Conservation (phyloP, 1,140 invertebrate species). For the Drosophila arawakana region DNA sequence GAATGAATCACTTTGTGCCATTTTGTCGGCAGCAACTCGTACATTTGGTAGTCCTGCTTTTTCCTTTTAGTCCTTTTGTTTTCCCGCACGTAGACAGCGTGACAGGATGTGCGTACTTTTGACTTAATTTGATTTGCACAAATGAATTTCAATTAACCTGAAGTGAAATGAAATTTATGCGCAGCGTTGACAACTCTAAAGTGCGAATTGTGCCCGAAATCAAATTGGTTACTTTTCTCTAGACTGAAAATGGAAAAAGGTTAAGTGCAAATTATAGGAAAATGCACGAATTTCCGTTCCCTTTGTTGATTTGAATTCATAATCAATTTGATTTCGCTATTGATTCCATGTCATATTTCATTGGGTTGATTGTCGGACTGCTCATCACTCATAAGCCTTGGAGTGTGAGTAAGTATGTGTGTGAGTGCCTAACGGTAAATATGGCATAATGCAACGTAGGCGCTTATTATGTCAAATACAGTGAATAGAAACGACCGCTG, state of each 20-base stretch:
- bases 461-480: slow-evolving; percentile 72
- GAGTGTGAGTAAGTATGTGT: slow-evolving; percentile 14
- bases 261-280: slow-evolving; percentile 4
- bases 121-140: slow-evolving; percentile 79
- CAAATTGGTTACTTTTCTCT: background rate
- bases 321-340: slow-evolving; percentile 33
- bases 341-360: slow-evolving; percentile 52
- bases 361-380: slow-evolving; percentile 63
- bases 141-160: slow-evolving; percentile 81
- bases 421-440: slow-evolving; percentile 12
- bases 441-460: slow-evolving; percentile 61
- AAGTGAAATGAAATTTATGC: slow-evolving; percentile 78
- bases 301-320: background rate
- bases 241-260: background rate
- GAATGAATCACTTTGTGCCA: slow-evolving; percentile 76
- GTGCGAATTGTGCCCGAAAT: slow-evolving; percentile 1
- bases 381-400: slow-evolving; percentile 66
- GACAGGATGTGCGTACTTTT: slow-evolving; percentile 72
- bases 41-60: too few species aligned
- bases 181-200: slow-evolving; percentile 39
- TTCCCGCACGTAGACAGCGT: slow-evolving; percentile 55
- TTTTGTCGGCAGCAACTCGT: slow-evolving; percentile 18
- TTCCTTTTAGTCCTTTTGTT: slow-evolving; percentile 32
- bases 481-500: slow-evolving; percentile 37
- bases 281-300: background rate